Evolutionary conservation across 1,140 invertebrate species (phyloP).

Genomic region (Charaxes varanes): DNA sequence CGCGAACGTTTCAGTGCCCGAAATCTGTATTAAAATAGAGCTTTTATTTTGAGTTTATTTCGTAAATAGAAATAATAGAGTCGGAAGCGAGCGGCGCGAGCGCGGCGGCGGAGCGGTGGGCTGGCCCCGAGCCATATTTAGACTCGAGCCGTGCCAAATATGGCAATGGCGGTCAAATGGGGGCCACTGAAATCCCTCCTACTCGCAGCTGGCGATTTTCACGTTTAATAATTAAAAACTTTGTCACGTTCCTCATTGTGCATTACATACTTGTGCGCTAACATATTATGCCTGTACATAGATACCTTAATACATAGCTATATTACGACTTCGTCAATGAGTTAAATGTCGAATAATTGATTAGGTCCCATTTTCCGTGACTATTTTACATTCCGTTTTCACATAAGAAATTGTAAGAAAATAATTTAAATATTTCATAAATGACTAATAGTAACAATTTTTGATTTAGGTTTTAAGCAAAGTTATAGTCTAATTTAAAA

Average conservation of each 20-base stretch:
- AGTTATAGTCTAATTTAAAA: no score
- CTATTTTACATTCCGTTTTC: no score
- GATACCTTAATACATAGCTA: slow-evolving; percentile 4
- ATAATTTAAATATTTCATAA: no score
- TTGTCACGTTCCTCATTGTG: slow-evolving; percentile 63
- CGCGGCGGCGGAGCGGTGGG: slow-evolving; percentile 69
- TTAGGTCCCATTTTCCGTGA: no score
- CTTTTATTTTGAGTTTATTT: slow-evolving; percentile 73
- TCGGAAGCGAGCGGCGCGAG: slow-evolving; percentile 69
- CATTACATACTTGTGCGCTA: slow-evolving; percentile 35
- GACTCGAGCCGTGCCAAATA: slow-evolving; percentile 82
- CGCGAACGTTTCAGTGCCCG: slow-evolving; percentile 63
- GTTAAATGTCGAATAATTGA: no score
- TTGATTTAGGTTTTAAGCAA: no score
- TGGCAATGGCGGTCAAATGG: slow-evolving; percentile 82
- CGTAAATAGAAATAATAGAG: slow-evolving; percentile 73
- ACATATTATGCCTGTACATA: slow-evolving; percentile 27
- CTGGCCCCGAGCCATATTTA: slow-evolving; percentile 84
- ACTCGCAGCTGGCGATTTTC: slow-evolving; percentile 72
- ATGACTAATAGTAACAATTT: no score
- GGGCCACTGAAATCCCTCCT: slow-evolving; percentile 81
- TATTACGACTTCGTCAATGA: slow-evolving; percentile 11
- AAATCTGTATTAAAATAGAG: slow-evolving; percentile 72
- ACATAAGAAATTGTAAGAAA: no score
- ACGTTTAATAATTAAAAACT: slow-evolving; percentile 71